phyloP scores from a whole-genome alignment of 2,797 vertebrate species.

The Enteromius treurensis region DNA sequence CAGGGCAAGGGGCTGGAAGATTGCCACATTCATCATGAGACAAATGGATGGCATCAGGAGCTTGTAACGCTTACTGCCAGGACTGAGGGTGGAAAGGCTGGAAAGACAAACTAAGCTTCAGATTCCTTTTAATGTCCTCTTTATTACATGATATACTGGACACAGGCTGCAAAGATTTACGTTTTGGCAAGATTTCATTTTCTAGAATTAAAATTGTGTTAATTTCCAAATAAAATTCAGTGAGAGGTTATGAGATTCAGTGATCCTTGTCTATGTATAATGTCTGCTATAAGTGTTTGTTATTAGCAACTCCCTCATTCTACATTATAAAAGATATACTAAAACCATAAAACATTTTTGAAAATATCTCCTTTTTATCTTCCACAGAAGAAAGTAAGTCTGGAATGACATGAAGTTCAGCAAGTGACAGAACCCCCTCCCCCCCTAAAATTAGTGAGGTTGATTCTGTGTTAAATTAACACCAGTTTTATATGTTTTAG shows the following conservation, averaged over 20 bases:
- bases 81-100: constrained; percentile 36
- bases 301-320: neutral
- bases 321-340: neutral
- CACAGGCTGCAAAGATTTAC: neutral
- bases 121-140: constrained; percentile 51
- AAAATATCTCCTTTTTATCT: neutral
- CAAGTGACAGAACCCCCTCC: neutral
- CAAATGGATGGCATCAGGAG: constrained; percentile 72
- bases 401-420: neutral
- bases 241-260: no score
- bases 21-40: constrained; percentile 80
- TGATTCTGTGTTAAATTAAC: neutral
- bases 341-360: neutral
- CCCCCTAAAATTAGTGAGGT: neutral
- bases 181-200: neutral
- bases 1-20: constrained; percentile 79
- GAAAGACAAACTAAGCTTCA: constrained; percentile 52
- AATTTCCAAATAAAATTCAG: neutral
- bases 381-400: neutral
- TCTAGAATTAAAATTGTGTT: neutral
- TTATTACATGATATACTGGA: constrained; percentile 49
- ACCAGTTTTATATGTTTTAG: neutral
- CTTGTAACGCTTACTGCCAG: constrained; percentile 56
- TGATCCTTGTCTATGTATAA: no score
- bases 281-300: neutral